Base-by-base conservation (phyloP, 2,888 invertebrate genomes). In the Ametastegia equiseti region DNA sequence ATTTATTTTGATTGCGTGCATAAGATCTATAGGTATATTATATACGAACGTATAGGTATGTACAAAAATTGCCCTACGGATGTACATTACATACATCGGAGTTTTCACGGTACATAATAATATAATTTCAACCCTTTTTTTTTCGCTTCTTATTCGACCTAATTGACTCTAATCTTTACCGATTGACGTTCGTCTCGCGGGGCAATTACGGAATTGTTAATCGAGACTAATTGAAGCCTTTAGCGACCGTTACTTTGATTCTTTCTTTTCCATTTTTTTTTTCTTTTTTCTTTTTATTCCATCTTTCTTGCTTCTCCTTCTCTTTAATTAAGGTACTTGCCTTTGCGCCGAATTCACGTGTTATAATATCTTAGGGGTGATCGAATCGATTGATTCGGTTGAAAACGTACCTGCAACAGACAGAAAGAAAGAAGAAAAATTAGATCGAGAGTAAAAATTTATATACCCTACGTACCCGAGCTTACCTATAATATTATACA, bases 1-100 rank as follows among this genome's bases (percentile, higher is more conserved):
- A 75, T 75, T 75, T 75, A 75, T 75, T 75, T 75, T 75, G 75
- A 75, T 75, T 75, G 30, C 47, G 7, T 45, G 54, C 6, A 54
- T n/a, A n/a, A n/a, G n/a, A 0, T 50, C n/a, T 50, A n/a, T 5
- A n/a, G 15, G n/a, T 30, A 30, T 27, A 6, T 1, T 11, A 6
- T 13, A 30, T 36, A 36, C 11, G 36, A 33, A 33, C 2, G n/a
- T 60, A 42, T 42, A 60, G 30, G 15, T 30, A 47, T 15, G 23
- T 30, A 39, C 67, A 30, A 19, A 67, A 67, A 36, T 67, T n/a
- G 67, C 67, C 39, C 67, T 39, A 9, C 13, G 39, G 67, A 67
- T 11, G 63, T 27, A 7, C 63, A 63, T 7, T 15, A n/a, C n/a
- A 36, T 60, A 15, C 13, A 9, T 36, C 19, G 9, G 13, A 30